phyloP scores from a whole-genome alignment of 2,888 invertebrate species.

The Orthosia incerta region DNA sequence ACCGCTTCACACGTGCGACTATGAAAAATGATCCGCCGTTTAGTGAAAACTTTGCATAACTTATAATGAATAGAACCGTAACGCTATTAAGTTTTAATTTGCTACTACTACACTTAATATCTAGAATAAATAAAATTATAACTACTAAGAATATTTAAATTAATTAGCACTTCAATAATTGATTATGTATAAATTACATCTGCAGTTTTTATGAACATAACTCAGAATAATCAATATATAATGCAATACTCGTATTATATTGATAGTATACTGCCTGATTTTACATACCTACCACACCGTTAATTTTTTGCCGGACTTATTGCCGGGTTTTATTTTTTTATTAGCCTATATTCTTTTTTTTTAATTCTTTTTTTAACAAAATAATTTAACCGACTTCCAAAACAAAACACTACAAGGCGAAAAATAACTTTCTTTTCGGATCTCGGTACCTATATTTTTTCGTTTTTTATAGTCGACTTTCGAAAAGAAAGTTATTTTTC shows the following conservation, averaged over 20 bases:
- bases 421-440: too few species aligned
- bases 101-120: conserved; percentile 16
- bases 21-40: conserved; percentile 66
- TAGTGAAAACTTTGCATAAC: conserved; percentile 65
- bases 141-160: not conserved
- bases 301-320: not conserved
- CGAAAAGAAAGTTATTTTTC: too few species aligned
- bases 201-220: too few species aligned
- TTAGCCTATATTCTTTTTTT: too few species aligned
- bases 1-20: conserved; percentile 67
- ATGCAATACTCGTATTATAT: not conserved
- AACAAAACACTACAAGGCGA: too few species aligned
- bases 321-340: too few species aligned
- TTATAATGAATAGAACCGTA: conserved; percentile 58
- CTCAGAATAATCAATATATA: not conserved
- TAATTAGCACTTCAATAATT: not conserved
- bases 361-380: too few species aligned
- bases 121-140: conserved; percentile 8
- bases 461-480: too few species aligned
- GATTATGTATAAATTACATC: not conserved
- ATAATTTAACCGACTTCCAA: too few species aligned
- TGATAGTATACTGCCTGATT: too few species aligned
- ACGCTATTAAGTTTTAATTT: conserved; percentile 32
- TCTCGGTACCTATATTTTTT: too few species aligned
- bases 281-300: too few species aligned